Base-by-base conservation (phyloP, 2,888 invertebrate species). In the Aricia artaxerxes region DNA sequence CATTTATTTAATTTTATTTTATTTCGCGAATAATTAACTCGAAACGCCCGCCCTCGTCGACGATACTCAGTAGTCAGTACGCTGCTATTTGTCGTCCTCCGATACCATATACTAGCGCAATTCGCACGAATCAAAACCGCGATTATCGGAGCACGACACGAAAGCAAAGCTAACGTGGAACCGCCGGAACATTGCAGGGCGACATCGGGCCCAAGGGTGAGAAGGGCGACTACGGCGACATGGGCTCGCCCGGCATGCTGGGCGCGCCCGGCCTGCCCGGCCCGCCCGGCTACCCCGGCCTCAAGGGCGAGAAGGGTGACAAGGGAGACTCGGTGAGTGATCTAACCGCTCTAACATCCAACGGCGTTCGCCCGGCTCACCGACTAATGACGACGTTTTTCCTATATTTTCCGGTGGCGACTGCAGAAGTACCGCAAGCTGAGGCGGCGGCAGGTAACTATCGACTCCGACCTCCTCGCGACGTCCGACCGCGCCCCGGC, bases 171-270 rank as follows among this genome's bases (percentile, higher is more conserved):
- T 57, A 16, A 57, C 57, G 4, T 16, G 16, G 57, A 16, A 16
- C 57, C 57, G 57, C 4, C 16, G 57, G 57, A 11, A 64, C 11
- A 1, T 64, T 87, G 0, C 91, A 97, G 95, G 98, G 98, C 77
- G 96, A 96, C 86, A 95, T 96, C 84, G 98, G 98, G 35, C 97
- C 97, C 5, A 98, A 98, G 87, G 99, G 99, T 77, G 97, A 97
- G 83, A 97, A 97, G 87, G 98, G 98, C 79, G 97, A 97, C 87
- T 97, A 97, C 88, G 98, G 98, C 11, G 98, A 98, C 88, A 98
- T 98, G 90, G 98, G 98, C 75, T 98, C 98, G 9, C 98, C 99
- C 13, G 99, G 99, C 81, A 95, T 98, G 86, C 97, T 99, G 96
- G 99, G 99, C 83, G 98, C 98, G 57, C 98, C 99, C 24, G 98